Conservation (phyloP, 2,113 vertebrate species). For the Paramisgurnus dabryanus region DNA sequence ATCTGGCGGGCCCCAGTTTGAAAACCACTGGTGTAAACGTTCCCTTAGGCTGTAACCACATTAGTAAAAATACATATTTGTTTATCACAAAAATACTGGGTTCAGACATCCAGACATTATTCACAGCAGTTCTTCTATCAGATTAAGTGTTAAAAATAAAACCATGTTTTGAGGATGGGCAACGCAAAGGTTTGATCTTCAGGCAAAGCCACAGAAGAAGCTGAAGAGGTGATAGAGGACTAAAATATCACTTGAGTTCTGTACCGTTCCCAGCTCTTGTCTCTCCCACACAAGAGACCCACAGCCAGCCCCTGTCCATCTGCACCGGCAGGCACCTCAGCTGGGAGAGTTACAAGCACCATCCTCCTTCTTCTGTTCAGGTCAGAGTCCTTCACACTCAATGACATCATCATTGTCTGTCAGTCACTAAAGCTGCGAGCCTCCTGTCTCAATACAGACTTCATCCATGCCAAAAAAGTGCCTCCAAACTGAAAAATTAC, state of each 20-base stretch:
- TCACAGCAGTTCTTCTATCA: too few species aligned
- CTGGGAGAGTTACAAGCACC: conserved; percentile 66
- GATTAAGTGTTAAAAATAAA: too few species aligned
- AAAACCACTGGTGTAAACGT: too few species aligned
- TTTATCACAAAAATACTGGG: too few species aligned
- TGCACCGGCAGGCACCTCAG: conserved; percentile 66
- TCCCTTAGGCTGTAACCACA: too few species aligned
- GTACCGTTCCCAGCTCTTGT: conserved; percentile 46
- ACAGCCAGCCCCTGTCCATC: conserved; percentile 59
- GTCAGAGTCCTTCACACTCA: conserved; percentile 67
- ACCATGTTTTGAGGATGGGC: neutral
- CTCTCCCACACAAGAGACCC: conserved; percentile 55
- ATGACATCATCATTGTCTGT: conserved; percentile 59
- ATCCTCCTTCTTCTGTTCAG: conserved; percentile 68
- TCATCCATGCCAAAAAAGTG: conserved; percentile 43
- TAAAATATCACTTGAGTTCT: conserved; percentile 53
- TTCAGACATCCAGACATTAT: too few species aligned
- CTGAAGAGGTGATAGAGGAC: conserved; percentile 49
- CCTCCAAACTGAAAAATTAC: neutral
- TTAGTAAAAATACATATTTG: too few species aligned
- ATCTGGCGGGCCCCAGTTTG: too few species aligned
- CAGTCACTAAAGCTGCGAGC: conserved; percentile 55
- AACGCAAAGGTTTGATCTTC: conserved; percentile 44
- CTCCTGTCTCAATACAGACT: conserved; percentile 48
- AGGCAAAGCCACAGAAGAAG: conserved; percentile 45